Evolutionary conservation across 2,888 invertebrate species (phyloP).

Genomic region (Autographa pulchrina): DNA sequence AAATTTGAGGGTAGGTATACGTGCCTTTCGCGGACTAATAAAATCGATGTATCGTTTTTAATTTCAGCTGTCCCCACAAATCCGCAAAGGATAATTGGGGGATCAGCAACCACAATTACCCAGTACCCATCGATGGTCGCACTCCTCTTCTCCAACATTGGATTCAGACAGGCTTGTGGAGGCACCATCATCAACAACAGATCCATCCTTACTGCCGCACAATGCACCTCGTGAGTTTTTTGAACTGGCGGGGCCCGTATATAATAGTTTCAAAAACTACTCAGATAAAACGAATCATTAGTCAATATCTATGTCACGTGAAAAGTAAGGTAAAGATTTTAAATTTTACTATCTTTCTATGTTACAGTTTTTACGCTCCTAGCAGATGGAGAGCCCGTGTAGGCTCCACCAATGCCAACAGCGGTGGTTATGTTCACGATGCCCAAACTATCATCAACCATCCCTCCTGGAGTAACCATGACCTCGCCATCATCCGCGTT

Average conservation of each 20-base stretch:
- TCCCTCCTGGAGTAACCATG: conserved; percentile 57
- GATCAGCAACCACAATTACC: conserved; percentile 57
- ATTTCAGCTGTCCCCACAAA: conserved; percentile 42
- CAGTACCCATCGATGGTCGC: conserved; percentile 44
- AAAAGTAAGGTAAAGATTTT: background rate
- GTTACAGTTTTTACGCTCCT: conserved; percentile 58
- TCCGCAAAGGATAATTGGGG: conserved; percentile 65
- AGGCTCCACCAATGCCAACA: conserved; percentile 65
- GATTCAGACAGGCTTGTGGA: conserved; percentile 28
- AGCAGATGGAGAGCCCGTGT: conserved; percentile 61
- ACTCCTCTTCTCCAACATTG: conserved; percentile 29
- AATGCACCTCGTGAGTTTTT: conserved; percentile 31
- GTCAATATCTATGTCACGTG: too few relatives aligned
- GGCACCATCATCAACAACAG: conserved; percentile 38
- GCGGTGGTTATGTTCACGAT: conserved; percentile 64
- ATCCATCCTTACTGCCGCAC: conserved; percentile 40
- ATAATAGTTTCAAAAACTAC: too few relatives aligned
- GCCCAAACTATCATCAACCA: conserved; percentile 53
- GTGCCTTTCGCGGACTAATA: too few relatives aligned
- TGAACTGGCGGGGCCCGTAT: too few relatives aligned
- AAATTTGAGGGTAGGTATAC: too few relatives aligned
- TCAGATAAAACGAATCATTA: too few relatives aligned
- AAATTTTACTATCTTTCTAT: background rate
- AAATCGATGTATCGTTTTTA: background rate
- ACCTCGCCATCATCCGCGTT: conserved; percentile 62